These are phyloP conservation scores for Platycheirus rosarum DNA, from an alignment of 2,888 invertebrate genomes.

Conservation along the genomic window DNA sequence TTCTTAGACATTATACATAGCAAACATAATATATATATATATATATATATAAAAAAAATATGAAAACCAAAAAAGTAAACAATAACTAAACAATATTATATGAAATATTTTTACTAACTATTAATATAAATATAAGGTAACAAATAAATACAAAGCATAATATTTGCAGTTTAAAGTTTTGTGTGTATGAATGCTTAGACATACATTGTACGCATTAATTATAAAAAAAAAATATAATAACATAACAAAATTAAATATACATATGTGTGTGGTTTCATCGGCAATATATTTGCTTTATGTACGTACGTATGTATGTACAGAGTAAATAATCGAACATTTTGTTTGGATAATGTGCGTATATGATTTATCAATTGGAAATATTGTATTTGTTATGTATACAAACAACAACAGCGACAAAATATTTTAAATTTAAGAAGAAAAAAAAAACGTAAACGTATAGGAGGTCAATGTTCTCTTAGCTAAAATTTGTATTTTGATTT, in stretches of 20 bases:
- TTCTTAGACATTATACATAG: constrained; percentile 6
- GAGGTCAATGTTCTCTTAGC: not conserved
- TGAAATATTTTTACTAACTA: constrained; percentile 23
- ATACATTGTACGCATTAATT: constrained; percentile 8
- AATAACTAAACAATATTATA: constrained; percentile 13
- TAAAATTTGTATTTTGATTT: not conserved
- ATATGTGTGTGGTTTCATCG: constrained; percentile 41
- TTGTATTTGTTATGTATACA: constrained; percentile 14
- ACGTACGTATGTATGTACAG: constrained; percentile 8
- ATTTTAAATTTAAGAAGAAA: constrained; percentile 32
- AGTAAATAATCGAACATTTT: not conserved
- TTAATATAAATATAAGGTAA: not conserved
- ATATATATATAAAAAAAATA: too few species aligned
- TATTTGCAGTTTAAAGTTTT: too few species aligned
- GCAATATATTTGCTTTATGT: constrained; percentile 19
- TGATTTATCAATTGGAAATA: not conserved
- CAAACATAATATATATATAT: constrained; percentile 3
- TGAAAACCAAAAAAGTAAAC: constrained; percentile 27
- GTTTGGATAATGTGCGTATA: constrained; percentile 22
- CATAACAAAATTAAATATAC: constrained; percentile 2
- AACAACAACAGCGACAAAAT: constrained; percentile 14
- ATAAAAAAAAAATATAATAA: constrained; percentile 8
- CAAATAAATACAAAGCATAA: not conserved
- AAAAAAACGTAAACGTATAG: constrained; percentile 24
- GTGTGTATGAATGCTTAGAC: not conserved